Conservation (phyloP, 2,113 vertebrate genomes). For the Oncorhynchus nerka region DNA sequence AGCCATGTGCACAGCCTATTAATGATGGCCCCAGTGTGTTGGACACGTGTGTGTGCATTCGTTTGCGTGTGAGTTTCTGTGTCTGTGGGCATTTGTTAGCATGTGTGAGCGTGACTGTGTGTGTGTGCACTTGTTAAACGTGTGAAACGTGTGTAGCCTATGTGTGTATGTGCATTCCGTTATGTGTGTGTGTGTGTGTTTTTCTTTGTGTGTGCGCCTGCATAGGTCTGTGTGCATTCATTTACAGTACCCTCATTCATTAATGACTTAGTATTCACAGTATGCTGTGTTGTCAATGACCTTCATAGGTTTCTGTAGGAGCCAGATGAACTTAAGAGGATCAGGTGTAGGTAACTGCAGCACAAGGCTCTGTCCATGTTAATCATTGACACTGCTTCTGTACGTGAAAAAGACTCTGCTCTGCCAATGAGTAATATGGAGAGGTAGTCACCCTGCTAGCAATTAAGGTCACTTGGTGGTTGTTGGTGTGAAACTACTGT, state of each 20-base stretch:
- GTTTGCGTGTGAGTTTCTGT: too few relatives aligned
- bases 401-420: background rate
- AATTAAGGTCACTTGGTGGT: too few relatives aligned
- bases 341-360: constrained; percentile 8
- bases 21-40: constrained; percentile 4
- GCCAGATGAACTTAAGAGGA: constrained; percentile 15
- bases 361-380: background rate
- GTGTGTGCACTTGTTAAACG: background rate
- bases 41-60: background rate
- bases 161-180: too few relatives aligned
- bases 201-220: background rate
- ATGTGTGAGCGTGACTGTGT: background rate
- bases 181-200: background rate
- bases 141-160: too few relatives aligned
- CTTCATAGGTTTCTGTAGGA: constrained; percentile 11
- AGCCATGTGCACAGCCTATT: background rate
- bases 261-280: too few relatives aligned
- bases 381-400: constrained; percentile 16
- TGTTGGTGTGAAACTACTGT: too few relatives aligned
- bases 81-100: background rate
- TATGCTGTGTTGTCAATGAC: background rate
- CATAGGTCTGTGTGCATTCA: background rate
- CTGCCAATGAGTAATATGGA: background rate
- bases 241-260: background rate
- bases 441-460: background rate